A percentile compares a stretch with the other conserved stretches of the same genome.
Evolutionary conservation across 1,140 invertebrate genomes (phyloP).

Genomic region (Cydia strobilella): DNA sequence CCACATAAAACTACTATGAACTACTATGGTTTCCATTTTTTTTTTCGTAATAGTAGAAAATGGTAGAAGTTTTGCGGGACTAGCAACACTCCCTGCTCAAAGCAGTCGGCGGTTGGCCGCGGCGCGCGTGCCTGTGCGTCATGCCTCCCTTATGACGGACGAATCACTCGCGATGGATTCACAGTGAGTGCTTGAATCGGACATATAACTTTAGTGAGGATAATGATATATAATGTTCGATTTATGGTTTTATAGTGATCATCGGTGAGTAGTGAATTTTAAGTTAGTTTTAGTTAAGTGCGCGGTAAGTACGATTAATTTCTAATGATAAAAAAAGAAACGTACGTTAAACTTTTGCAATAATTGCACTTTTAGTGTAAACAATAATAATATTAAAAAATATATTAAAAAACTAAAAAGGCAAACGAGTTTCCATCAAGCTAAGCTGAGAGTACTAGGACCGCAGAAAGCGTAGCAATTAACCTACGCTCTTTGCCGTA

Average conservation of each 20-base stretch:
- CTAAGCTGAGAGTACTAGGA: slow-evolving; percentile 12
- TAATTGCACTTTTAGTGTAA: background rate
- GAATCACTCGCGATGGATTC: slow-evolving; percentile 50
- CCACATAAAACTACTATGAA: background rate
- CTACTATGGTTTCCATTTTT: background rate
- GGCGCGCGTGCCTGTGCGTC: slow-evolving; percentile 48
- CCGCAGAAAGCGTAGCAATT: slow-evolving; percentile 60
- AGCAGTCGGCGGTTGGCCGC: slow-evolving; percentile 61
- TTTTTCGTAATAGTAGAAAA: slow-evolving; percentile 44
- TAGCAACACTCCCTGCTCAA: slow-evolving; percentile 47
- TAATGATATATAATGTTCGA: slow-evolving; percentile 59
- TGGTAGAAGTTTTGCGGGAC: slow-evolving; percentile 34
- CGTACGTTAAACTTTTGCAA: background rate
- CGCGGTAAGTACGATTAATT: background rate
- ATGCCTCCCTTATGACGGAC: slow-evolving; percentile 57
- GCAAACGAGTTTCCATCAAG: slow-evolving; percentile 11
- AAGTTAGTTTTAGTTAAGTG: slow-evolving; percentile 12
- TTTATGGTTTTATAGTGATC: slow-evolving; percentile 76
- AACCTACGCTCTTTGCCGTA: slow-evolving; percentile 67
- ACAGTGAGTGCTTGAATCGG: slow-evolving; percentile 55
- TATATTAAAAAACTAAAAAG: background rate
- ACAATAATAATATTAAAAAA: background rate
- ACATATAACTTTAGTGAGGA: slow-evolving; percentile 41
- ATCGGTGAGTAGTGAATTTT: slow-evolving; percentile 61
- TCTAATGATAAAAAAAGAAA: background rate